A percentile compares a stretch with the other conserved stretches of the same genome.
These are phyloP conservation scores for Chloroceryle aenea DNA, from an alignment of 2,113 vertebrate species.

Conservation along the genomic window DNA sequence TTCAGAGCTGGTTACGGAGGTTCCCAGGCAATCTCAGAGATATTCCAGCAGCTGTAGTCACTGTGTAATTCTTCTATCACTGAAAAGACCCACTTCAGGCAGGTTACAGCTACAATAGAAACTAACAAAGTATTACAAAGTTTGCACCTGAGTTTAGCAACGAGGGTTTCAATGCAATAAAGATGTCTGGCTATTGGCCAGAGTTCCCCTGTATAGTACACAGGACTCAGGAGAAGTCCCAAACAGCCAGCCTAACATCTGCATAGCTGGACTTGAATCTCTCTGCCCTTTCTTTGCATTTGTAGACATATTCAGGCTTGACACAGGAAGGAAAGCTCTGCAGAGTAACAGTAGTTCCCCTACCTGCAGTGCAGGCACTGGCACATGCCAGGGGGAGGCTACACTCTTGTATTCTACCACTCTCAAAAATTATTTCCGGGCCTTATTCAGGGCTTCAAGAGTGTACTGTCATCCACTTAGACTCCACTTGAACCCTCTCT, in stretches of 20 bases:
- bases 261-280: neutral
- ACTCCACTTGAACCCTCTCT: conserved; percentile 15
- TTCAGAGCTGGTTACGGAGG: neutral
- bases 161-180: fast-evolving
- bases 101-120: neutral
- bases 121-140: neutral
- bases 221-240: neutral
- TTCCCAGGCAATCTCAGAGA: neutral
- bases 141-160: neutral
- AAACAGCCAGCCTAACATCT: neutral
- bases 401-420: neutral
- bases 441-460: neutral
- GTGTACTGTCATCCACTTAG: neutral
- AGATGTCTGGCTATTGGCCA: neutral
- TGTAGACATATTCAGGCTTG: neutral
- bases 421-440: neutral
- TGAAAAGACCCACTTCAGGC: neutral
- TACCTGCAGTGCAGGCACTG: neutral
- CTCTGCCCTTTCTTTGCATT: fast-evolving
- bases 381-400: neutral
- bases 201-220: neutral
- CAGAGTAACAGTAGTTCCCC: neutral
- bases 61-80: neutral
- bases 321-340: neutral
- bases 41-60: neutral